Percentiles rank a stretch among this genome's conserved stretches.
phyloP scores from a whole-genome alignment of 1,140 invertebrate genomes.

The Cyclina sinensis region DNA sequence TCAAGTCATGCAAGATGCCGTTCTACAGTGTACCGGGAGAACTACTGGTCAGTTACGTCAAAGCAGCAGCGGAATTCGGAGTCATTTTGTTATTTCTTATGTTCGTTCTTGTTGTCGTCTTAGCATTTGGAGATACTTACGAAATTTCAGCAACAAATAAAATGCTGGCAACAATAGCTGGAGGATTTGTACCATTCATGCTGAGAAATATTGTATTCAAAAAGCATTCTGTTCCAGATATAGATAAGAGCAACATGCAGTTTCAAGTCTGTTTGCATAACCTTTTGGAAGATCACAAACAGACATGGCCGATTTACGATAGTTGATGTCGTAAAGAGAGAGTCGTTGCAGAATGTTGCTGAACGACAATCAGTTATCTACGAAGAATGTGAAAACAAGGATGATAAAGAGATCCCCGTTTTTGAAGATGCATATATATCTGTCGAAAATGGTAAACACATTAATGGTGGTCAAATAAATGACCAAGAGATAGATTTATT shows the following conservation, averaged over 20 bases:
- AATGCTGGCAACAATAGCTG: constrained; percentile 64
- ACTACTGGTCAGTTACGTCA: constrained; percentile 1
- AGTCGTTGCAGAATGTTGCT: not conserved
- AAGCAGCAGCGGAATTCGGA: constrained; percentile 40
- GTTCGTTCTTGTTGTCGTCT: constrained; percentile 66
- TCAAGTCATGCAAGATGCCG: constrained; percentile 52
- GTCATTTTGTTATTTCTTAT: constrained; percentile 57
- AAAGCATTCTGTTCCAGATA: not conserved
- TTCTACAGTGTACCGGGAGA: constrained; percentile 51
- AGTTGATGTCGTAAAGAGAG: constrained; percentile 38
- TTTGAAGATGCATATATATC: not conserved
- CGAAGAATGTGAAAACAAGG: not conserved
- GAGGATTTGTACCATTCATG: constrained; percentile 69
- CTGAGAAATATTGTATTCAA: constrained; percentile 54
- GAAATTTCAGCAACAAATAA: constrained; percentile 63
- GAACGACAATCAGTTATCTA: not conserved
- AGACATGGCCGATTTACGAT: constrained; percentile 56
- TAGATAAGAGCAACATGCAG: constrained; percentile 17
- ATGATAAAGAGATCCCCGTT: not conserved
- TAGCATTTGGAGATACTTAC: constrained; percentile 66
- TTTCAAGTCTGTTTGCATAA: constrained; percentile 52
- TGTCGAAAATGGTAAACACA: not conserved
- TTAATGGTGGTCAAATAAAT: not conserved
- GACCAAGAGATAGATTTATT: not conserved
- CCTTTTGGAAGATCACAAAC: constrained; percentile 13